Base-by-base conservation (phyloP, 2,888 invertebrate genomes). In the Chrysotoxum bicinctum region DNA sequence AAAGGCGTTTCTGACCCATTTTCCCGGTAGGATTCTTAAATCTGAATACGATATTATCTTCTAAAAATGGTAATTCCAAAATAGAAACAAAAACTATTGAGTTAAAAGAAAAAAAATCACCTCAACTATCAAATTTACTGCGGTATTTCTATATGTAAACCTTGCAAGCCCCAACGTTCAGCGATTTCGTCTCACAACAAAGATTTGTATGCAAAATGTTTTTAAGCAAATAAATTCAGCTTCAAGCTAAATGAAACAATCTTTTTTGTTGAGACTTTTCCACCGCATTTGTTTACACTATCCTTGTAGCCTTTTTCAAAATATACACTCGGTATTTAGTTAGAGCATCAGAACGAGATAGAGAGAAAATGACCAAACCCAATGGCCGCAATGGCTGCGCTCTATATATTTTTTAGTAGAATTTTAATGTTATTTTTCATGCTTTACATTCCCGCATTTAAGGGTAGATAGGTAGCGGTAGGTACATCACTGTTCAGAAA, bases 131-230 rank as follows among this genome's bases (percentile, higher is more conserved):
- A 35, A 60, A 40, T 60, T 23, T 37, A 37, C 58, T 60, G 58
- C 58, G 3, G 37, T n/a, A 60, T 60, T 21, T 43, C n/a, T 23
- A n/a, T 32, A 19, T 60, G 23, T 8, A 60, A 37, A 58, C 37
- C 40, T 40, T 14, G 40, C n/a, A n/a, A 40, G n/a, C n/a, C 4
- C 14, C 7, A 43, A 43, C 43, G 16, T 43, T 40, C 9, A 16
- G 16, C 43, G 21, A 4, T 62, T 37, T 64, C 14, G 30, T 45
- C 26, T 62, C 43, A 26, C 50, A 66, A 50, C 50, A 50, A 50
- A 45, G 32, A 50, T 66, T 50, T 66, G 10, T 40, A 60, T 66
- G 66, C 50, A 37, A 64, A 66, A 66, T 50, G 12, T 66, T 50
- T 48, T 50, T 58, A 19, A 66, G 50, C 16, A 66, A 66, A 66